Conservation (phyloP, 2,888 invertebrate species). For the Gandaritis pyraliata region DNA sequence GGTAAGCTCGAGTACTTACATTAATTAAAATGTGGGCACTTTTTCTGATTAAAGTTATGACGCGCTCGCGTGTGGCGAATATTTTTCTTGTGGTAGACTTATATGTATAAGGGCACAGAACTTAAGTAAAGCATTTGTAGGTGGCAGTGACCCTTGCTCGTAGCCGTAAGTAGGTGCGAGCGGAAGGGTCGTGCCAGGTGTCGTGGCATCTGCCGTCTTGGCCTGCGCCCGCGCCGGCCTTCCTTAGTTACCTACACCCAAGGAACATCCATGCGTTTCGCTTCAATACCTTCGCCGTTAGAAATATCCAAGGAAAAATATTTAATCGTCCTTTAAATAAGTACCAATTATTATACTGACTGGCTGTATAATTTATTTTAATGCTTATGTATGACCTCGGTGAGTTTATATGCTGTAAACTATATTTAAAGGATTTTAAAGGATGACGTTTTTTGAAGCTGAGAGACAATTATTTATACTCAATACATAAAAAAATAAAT, state of each 20-base stretch:
- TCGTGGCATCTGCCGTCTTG: constrained; percentile 80
- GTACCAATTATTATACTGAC: constrained; percentile 9
- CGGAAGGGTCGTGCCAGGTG: constrained; percentile 83
- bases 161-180: constrained; percentile 49
- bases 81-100: constrained; percentile 64
- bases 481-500: not conserved
- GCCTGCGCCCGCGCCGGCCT: constrained; percentile 50
- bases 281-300: constrained; percentile 70
- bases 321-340: constrained; percentile 15
- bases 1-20: constrained; percentile 50
- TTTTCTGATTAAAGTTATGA: constrained; percentile 72
- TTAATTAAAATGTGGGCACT: constrained; percentile 55
- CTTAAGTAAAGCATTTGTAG: constrained; percentile 68
- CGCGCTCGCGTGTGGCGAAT: constrained; percentile 72
- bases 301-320: constrained; percentile 37
- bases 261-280: constrained; percentile 63
- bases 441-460: no score
- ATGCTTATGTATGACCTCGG: constrained; percentile 7
- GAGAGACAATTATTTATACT: not conserved
- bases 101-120: constrained; percentile 64
- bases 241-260: constrained; percentile 59
- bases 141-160: constrained; percentile 54
- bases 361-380: constrained; percentile 13
- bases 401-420: not conserved
- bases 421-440: no score